These are phyloP conservation scores for Accipiter cooperii DNA, from an alignment of 2,113 vertebrate species.

Conservation along the genomic window DNA sequence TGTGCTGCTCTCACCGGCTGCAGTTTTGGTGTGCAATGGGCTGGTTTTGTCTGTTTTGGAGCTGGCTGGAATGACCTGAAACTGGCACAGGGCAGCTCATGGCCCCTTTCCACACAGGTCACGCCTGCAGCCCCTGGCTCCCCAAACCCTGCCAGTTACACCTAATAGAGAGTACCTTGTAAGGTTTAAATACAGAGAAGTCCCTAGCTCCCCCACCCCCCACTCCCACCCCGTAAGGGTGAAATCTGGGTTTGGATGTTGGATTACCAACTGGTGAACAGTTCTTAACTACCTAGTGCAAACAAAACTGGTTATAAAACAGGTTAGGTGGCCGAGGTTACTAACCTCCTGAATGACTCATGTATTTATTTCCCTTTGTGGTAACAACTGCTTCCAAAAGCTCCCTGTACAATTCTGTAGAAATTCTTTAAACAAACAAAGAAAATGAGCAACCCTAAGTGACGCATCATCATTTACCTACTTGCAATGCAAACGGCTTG, in stretches of 20 bases:
- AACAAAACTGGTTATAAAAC: neutral
- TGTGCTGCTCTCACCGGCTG: neutral
- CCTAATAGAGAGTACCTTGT: neutral
- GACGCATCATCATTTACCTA: neutral
- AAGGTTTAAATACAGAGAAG: neutral
- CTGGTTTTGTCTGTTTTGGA: neutral
- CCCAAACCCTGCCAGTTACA: neutral
- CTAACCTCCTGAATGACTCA: neutral
- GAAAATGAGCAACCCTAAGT: accelerated
- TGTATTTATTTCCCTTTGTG: neutral
- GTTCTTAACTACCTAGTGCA: neutral
- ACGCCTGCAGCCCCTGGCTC: neutral
- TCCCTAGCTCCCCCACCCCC: too few species aligned
- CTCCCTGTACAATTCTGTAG: neutral
- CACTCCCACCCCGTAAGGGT: neutral
- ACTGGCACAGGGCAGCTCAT: neutral
- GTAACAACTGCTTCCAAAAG: neutral
- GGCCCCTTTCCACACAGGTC: neutral
- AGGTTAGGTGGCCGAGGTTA: neutral
- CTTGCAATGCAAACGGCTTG: neutral
- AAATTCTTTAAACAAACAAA: neutral
- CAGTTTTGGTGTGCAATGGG: neutral
- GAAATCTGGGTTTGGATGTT: neutral
- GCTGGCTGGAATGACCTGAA: neutral
- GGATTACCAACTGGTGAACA: neutral